Evolutionary conservation across 1,140 invertebrate species (phyloP), one percentile per base, ranked within the genome.

Genomic region (Drosophila kohkoa): DNA sequence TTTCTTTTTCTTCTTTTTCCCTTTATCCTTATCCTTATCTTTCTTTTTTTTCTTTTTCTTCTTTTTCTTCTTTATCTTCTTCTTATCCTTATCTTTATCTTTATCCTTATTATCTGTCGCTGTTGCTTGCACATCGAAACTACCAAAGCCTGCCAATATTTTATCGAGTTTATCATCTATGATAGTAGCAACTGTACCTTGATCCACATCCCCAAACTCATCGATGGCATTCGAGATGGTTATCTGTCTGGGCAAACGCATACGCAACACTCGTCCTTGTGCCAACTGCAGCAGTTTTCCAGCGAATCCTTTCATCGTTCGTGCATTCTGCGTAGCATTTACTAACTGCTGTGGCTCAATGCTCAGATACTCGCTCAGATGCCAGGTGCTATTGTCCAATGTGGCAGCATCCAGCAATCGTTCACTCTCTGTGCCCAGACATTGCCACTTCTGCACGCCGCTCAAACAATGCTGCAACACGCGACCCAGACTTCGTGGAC

Each of bases 351-450:
- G 54, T 1, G 83, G 80, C 38, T 93, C 94, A 32, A 95, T 93
- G 4, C 93, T 93, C n/a, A 95, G 79, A 25, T 89, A 94, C 55
- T 95, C 94, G 73, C 93, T 94, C 41, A 95, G 82, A 13, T 92
- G 92, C 80, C 95, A 94, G 13, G 94, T 94, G 32, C 93, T 93
- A 54, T 95, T 94, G 71, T 94, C 94, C 41, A 92, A 85, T 4
- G 94, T 92, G 1, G 94, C 94, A 1, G 91, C 78, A 46, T 95
- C 94, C 11, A 95, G 72, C 2, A 94, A 87, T 1, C 94, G 92
- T n/a, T 95, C 77, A 0, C 94, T 93, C 16, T 93, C 88, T 35
- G 92, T 91, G 59, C 94, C 94, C 6, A 95, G 69, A 70, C 95
- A 95, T 10, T 95, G 91, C 73, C 94, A 77, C 7, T 90, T 77